Conservation (phyloP, 2,797 vertebrate species). For the Chrosomus eos region DNA sequence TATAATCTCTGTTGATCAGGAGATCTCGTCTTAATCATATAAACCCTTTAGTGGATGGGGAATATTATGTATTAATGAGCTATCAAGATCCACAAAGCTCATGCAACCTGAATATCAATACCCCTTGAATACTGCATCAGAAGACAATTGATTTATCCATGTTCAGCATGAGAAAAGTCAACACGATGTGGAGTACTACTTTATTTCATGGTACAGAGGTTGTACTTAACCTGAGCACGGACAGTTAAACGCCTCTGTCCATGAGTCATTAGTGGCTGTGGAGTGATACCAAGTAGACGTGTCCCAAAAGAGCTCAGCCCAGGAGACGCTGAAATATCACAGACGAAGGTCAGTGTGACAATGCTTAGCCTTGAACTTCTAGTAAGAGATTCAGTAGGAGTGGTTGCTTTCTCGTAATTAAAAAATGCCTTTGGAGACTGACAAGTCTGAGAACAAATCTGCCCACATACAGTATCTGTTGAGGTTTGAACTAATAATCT, state of each 20-base stretch:
- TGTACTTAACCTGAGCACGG: constrained; percentile 59
- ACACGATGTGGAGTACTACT: constrained; percentile 56
- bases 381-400: constrained; percentile 10
- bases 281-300: constrained; percentile 46
- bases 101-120: constrained; percentile 53
- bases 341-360: background rate
- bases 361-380: constrained; percentile 10
- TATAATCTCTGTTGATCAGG: constrained; percentile 47
- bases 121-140: constrained; percentile 23
- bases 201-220: constrained; percentile 61
- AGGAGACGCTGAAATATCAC: constrained; percentile 6
- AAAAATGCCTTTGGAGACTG: constrained; percentile 23
- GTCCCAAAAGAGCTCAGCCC: constrained; percentile 17
- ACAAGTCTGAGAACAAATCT: constrained; percentile 5
- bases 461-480: background rate
- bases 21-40: constrained; percentile 49
- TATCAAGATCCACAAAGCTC: constrained; percentile 43
- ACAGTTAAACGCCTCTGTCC: constrained; percentile 63
- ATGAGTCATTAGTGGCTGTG: constrained; percentile 58
- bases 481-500: constrained; percentile 1
- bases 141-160: constrained; percentile 58
- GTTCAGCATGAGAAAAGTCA: constrained; percentile 42
- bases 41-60: constrained; percentile 34
- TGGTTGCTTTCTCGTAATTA: constrained; percentile 6
- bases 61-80: constrained; percentile 55